Percentiles rank a stretch among this genome's conserved stretches.
phyloP scores from a whole-genome alignment of 2,113 vertebrate genomes.

The Microtus richardsoni region DNA sequence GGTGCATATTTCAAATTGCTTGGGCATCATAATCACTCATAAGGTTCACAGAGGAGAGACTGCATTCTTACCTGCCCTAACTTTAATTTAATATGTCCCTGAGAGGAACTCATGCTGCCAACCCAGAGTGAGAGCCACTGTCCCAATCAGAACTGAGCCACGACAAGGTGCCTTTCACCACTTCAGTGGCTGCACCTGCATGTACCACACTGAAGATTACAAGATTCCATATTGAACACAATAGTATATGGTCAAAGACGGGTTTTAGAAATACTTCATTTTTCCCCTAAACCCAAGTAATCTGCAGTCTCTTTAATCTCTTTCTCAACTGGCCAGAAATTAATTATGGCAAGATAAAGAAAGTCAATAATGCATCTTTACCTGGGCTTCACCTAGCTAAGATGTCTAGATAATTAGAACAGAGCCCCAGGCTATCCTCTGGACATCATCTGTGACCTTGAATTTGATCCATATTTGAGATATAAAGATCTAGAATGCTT shows the following conservation, averaged over 20 bases:
- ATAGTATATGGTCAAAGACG: fast-evolving
- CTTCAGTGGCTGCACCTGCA: not conserved
- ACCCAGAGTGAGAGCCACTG: not conserved
- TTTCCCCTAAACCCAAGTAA: no score
- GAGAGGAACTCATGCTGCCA: no score
- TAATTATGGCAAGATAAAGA: not conserved
- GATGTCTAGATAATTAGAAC: fast-evolving
- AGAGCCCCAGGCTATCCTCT: not conserved
- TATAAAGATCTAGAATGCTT: not conserved
- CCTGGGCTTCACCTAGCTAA: not conserved
- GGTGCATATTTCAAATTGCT: not conserved
- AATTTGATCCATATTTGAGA: not conserved
- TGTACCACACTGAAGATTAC: fast-evolving
- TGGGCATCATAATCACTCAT: not conserved
- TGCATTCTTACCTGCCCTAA: no score
- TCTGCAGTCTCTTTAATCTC: not conserved
- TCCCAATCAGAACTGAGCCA: no score
- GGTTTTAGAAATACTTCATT: not conserved
- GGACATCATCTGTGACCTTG: not conserved
- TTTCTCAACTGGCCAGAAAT: not conserved
- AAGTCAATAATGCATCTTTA: not conserved
- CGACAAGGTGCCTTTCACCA: not conserved
- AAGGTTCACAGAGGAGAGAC: not conserved
- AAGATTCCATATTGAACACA: fast-evolving
- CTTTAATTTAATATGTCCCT: not conserved